Base-by-base conservation (phyloP, 2,113 vertebrate genomes). In the Menidia beryllina region DNA sequence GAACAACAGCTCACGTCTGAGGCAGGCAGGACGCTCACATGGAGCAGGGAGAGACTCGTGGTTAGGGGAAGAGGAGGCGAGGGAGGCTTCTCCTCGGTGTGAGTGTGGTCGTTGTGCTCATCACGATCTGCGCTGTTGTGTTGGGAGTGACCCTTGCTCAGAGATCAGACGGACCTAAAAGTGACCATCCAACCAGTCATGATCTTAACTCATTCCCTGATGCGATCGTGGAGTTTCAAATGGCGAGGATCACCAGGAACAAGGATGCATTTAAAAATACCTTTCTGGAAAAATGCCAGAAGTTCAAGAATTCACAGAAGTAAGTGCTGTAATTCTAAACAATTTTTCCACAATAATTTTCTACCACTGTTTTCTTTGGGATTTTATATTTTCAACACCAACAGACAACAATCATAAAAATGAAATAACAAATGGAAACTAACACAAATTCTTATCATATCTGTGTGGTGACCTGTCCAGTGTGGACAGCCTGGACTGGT, bases 251-350 rank as follows among this genome's bases (percentile, higher is more conserved):
- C n/a, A n/a, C n/a, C n/a, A n/a, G n/a, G n/a, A n/a, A n/a, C n/a
- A n/a, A n/a, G n/a, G n/a, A n/a, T n/a, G n/a, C n/a, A n/a, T n/a
- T 90, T 0, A 1, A 70, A 23, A 0, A 7, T 0, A 65, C 27
- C 0, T 79, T 90, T 7, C 36, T 75, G 0, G 2, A 7, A 0
- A 77, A 67, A 69, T 91, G 90, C 24, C 1, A 83, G 15, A 3
- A 2, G 2, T 84, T 78, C 45, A 1, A 48, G 3, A n/a, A n/a
- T n/a, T n/a, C n/a, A n/a, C n/a, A n/a, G n/a, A 51, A 36, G 81
- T 87, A 55, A 83, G 77, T 41, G 12, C 1, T 39, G 21, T 0
- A 5, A 3, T 4, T 47, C 49, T 30, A 24, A 43, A 9, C 17
- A 45, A 17, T 4, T 43, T n/a, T 43, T 34, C 10, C 10, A 34